These are phyloP conservation scores for Beaufortia kweichowensis DNA, from an alignment of 2,113 vertebrate species.

Conservation along the genomic window DNA sequence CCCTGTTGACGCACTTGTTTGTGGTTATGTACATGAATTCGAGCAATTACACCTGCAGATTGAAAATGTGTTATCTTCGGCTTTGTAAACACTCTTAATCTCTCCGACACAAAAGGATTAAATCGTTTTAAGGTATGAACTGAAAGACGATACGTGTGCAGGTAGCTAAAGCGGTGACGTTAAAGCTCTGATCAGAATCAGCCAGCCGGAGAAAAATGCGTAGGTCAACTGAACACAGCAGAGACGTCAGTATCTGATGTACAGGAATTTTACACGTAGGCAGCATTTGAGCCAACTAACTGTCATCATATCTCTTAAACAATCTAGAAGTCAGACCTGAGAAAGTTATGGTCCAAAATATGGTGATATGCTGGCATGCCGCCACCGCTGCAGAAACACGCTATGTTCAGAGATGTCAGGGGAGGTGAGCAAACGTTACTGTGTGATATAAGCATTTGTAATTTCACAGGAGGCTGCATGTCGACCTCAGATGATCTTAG, in stretches of 20 bases:
- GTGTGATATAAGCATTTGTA: background rate
- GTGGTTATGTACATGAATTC: constrained; percentile 22
- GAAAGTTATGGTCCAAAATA: constrained; percentile 34
- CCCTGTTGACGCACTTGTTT: background rate
- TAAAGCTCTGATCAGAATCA: constrained; percentile 30
- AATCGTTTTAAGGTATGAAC: constrained; percentile 17
- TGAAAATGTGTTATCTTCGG: constrained; percentile 20
- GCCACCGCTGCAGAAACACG: constrained; percentile 14
- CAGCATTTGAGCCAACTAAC: constrained; percentile 42
- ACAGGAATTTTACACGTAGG: constrained; percentile 42
- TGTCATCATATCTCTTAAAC: constrained; percentile 50
- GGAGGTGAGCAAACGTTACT: constrained; percentile 12
- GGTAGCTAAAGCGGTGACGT: constrained; percentile 34
- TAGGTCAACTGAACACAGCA: constrained; percentile 19
- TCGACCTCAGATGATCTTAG: background rate
- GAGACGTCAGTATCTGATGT: constrained; percentile 41
- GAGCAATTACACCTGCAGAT: constrained; percentile 9
- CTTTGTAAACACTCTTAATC: constrained; percentile 19
- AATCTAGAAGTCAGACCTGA: constrained; percentile 43
- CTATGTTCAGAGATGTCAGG: background rate
- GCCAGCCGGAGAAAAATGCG: constrained; percentile 14
- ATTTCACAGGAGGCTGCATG: background rate
- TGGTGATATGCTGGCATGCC: constrained; percentile 10
- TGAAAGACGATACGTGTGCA: constrained; percentile 22
- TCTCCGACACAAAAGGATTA: constrained; percentile 5